Conservation (phyloP, 1,140 invertebrate genomes). For the Euura lappo region DNA sequence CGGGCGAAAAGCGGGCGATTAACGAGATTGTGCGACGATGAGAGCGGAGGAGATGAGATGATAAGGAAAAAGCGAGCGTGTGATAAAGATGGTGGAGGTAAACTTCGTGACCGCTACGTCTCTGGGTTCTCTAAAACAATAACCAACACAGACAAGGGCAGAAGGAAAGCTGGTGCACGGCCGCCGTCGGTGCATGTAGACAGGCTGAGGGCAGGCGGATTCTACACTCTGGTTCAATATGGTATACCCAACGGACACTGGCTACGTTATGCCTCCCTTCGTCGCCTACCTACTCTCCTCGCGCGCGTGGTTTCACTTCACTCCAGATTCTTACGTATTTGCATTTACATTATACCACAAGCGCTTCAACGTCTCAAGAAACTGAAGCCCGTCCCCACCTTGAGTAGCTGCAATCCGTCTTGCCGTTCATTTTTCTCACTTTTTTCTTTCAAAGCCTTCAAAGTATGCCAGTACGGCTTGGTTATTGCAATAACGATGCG, state of each 20-base stretch:
- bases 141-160: slow-evolving; percentile 26
- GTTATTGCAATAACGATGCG: neutral
- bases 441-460: neutral
- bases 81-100: slow-evolving; percentile 19
- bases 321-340: slow-evolving; percentile 5
- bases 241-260: neutral
- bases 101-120: slow-evolving; percentile 32
- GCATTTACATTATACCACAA: slow-evolving; percentile 1
- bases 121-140: slow-evolving; percentile 38
- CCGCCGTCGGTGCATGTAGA: neutral
- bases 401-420: neutral
- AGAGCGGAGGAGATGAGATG: neutral
- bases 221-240: slow-evolving; percentile 1
- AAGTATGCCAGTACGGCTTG: neutral
- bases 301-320: neutral
- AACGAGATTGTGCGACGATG: neutral
- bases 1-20: slow-evolving; percentile 18
- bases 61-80: slow-evolving; percentile 4
- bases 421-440: neutral
- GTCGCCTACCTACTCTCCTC: neutral
- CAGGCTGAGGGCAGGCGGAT: neutral
- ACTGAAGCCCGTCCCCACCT: neutral
- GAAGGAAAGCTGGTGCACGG: neutral
- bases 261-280: slow-evolving; percentile 1
- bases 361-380: neutral